Base-by-base conservation (phyloP, 2,113 vertebrate species). In the Entomyzon cyanotis region DNA sequence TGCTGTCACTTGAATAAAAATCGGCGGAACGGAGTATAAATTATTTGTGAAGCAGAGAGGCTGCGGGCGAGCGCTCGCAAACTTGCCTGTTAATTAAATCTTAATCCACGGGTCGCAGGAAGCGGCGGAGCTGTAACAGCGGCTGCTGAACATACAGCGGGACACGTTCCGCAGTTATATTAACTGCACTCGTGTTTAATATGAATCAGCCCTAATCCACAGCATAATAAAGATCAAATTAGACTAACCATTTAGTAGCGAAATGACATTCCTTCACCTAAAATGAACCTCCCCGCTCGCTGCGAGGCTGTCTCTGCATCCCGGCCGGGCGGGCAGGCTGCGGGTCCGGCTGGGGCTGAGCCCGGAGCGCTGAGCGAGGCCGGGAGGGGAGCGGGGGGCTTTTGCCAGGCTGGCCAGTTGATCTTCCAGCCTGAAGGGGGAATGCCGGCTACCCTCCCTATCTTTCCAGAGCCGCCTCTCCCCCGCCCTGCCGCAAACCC, bases 221-320 rank as follows among this genome's bases (percentile, higher is more conserved):
- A 56, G 92, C 95, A 93, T 93, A 94, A 97, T 96, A 94, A 95
- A 95, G 93, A 97, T 94, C 96, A 96, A 95, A 96, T 97, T 96
- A 97, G 95, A 96, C 95, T 97, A 97, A 97, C 97, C 95, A 89
- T 93, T 97, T 97, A 97, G 94, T 96, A 97, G 96, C 96, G 93
- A 97, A 95, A 96, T 91, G 94, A 96, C 94, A 95, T 95, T 96
- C 94, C 93, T 95, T 96, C 84, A 91, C 94, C 91, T 94, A 91
- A 92, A 94, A 80, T 89, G 95, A 96, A 91, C 92, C 77, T 75
- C 60, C 74, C 89, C 17, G 56, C n/a, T 77, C 28, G 20, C 55
- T 15, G 71, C 39, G 12, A 21, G 75, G 62, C 87, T 11, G 86
- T 27, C 46, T 17, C 11, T 12, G 71, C 65, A 53, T 60, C 85